Percentiles rank a stretch among this genome's conserved stretches.
Conservation (phyloP, 2,797 vertebrate genomes). For the Scolopax rusticola region DNA sequence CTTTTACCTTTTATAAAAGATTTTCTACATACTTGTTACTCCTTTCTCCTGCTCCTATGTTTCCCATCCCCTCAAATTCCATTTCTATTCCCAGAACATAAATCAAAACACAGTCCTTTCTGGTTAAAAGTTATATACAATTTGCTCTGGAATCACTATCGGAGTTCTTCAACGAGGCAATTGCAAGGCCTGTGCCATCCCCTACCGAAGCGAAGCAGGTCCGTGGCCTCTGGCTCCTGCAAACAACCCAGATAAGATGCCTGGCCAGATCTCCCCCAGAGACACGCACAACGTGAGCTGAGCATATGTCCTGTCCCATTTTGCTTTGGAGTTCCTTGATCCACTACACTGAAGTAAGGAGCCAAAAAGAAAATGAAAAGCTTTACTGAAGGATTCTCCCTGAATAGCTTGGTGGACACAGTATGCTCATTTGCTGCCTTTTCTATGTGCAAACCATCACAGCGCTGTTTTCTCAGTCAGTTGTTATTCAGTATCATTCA, state of each 20-base stretch:
- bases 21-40: background rate
- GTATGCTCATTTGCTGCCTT: background rate
- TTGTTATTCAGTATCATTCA: background rate
- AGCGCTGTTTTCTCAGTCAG: background rate
- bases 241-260: background rate
- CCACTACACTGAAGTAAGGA: background rate
- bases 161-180: accelerated
- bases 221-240: background rate
- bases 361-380: background rate
- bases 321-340: background rate
- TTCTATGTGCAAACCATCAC: background rate
- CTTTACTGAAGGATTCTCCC: background rate
- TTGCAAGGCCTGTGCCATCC: background rate
- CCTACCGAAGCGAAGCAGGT: background rate
- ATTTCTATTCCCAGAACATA: background rate
- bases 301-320: accelerated
- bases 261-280: background rate
- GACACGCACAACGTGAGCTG: background rate
- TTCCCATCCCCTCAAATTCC: background rate
- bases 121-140: background rate
- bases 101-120: background rate
- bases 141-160: background rate
- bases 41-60: background rate
- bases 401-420: background rate
- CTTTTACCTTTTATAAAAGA: background rate